These are phyloP conservation scores for Muscina levida DNA, from an alignment of 2,888 invertebrate genomes.

Conservation along the genomic window DNA sequence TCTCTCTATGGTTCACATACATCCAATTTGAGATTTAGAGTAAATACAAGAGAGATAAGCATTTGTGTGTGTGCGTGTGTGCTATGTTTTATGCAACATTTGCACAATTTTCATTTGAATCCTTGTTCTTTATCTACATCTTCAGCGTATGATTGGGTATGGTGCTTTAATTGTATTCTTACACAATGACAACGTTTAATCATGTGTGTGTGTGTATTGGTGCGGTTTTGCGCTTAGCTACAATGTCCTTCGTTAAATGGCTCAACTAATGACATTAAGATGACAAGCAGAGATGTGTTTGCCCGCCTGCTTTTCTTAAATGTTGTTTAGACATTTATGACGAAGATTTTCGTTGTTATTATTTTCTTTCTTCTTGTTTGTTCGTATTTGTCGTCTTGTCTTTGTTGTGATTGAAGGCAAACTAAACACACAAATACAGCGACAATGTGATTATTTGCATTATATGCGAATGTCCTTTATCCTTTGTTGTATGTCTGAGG, in stretches of 20 bases:
- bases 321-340: too few relatives aligned
- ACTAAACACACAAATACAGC: too few relatives aligned
- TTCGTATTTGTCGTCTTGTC: background rate
- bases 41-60: constrained; percentile 17
- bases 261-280: constrained; percentile 55
- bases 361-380: background rate
- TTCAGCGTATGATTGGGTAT: constrained; percentile 17
- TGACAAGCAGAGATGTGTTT: constrained; percentile 48
- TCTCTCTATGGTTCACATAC: background rate
- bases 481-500: too few relatives aligned
- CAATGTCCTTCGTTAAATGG: constrained; percentile 61
- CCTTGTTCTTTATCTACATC: constrained; percentile 22
- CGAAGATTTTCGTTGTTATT: constrained; percentile 3
- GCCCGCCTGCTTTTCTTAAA: background rate
- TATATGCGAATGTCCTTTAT: too few relatives aligned
- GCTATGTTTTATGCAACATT: constrained; percentile 38
- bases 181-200: too few relatives aligned
- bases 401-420: background rate
- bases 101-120: constrained; percentile 34
- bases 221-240: constrained; percentile 15
- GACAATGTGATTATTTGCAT: too few relatives aligned
- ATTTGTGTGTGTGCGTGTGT: background rate
- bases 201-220: background rate
- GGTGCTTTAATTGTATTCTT: too few relatives aligned
- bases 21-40: background rate